Evolutionary conservation across 2,113 vertebrate species (phyloP), one percentile per base, ranked within the genome.

Genomic region (Aphyosemion australe): DNA sequence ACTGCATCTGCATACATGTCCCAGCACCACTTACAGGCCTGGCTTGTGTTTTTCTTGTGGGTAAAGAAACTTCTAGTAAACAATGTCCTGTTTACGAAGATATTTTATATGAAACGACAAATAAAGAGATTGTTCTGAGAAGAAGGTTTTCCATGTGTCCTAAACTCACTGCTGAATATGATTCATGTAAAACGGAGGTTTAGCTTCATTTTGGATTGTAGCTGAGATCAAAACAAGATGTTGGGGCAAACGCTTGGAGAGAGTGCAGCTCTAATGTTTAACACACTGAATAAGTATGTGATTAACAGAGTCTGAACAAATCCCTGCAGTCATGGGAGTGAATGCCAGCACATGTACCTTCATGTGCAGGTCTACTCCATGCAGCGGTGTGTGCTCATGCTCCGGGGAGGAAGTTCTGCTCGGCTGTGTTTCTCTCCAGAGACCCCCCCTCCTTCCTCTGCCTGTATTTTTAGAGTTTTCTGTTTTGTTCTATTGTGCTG

Each of bases 401-500:
- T 53, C 34, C 51, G 3, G 39, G 37, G 51, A 65, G 63, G 64
- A 64, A 64, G 68, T 56, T 43, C 41, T 39, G 49, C 58, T 47
- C 13, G 42, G 55, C 8, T 37, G 32, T 16, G 47, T 10, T 57
- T 57, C 46, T 59, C 69, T 42, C 51, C 63, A 54, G 69, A 63
- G 53, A 50, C 34, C 41, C 34, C 65, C 47, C 26, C 79, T 59
- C 54, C 71, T 78, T 68, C 75, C 67, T 78, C 59, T 43, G 51
- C 15, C 63, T 72, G 48, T 80, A 80, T 82, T 82, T 82, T 69
- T 77, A 85, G 66, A 64, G 43, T 19, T 70, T 64, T 76, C 59
- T 79, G 59, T 84, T 26, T 76, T 85, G 83, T 76, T 69, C 76
- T 19, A 74, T 82, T 79, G 83, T 82, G 52, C 20, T 21, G 2